These are phyloP conservation scores for Passer domesticus DNA, from an alignment of 2,113 vertebrate species.

Conservation along the genomic window DNA sequence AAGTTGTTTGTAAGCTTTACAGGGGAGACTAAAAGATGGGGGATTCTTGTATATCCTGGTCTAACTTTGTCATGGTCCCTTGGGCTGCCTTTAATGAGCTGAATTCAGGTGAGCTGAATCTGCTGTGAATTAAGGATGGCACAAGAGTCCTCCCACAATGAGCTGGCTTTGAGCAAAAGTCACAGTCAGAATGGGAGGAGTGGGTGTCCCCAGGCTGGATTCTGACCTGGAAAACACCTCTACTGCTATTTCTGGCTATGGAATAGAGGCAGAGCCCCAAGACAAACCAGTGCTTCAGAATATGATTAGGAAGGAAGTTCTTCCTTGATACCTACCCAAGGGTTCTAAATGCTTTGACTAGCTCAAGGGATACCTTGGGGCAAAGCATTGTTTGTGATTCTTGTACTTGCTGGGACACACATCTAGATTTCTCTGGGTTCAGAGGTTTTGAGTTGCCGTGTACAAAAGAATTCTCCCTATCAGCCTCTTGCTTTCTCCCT, in stretches of 20 bases:
- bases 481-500: not conserved
- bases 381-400: not conserved
- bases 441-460: not conserved
- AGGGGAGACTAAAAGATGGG: not conserved
- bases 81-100: not conserved
- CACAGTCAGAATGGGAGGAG: not conserved
- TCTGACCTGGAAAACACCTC: constrained; percentile 16
- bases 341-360: not conserved
- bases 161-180: not conserved
- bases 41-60: not conserved
- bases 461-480: not conserved
- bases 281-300: not conserved
- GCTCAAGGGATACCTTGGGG: not conserved
- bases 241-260: not conserved
- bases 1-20: not conserved
- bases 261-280: not conserved
- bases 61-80: not conserved
- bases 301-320: not conserved
- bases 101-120: not conserved
- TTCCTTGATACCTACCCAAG: not conserved
- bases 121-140: not conserved
- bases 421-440: not conserved
- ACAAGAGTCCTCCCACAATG: not conserved
- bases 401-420: not conserved
- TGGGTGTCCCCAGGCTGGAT: not conserved